Percentiles rank a stretch among this genome's conserved stretches.
These are phyloP conservation scores for Parazoanthus darwini DNA, from an alignment of 92 coral and sea anemone species.

Conservation along the genomic window DNA sequence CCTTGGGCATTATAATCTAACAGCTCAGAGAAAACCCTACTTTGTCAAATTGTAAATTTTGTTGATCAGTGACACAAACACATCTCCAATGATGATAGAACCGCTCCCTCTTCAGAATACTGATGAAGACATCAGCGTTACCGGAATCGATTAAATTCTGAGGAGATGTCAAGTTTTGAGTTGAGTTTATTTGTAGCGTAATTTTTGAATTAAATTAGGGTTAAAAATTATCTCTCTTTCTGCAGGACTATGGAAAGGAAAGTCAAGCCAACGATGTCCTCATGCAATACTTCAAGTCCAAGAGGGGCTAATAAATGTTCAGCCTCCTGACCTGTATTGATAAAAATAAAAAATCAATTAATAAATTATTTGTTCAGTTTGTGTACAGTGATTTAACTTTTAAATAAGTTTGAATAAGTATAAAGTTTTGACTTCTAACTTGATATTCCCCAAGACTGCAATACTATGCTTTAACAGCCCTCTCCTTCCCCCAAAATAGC, in stretches of 20 bases:
- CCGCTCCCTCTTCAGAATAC: conserved; percentile 91
- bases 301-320: conserved; percentile 68
- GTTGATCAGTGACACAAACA: neutral
- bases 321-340: conserved; percentile 25
- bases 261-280: conserved; percentile 95
- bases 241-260: conserved; percentile 94
- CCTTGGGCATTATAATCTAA: too few species aligned
- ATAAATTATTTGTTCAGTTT: conserved; percentile 5
- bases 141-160: conserved; percentile 91
- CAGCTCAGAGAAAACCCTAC: too few species aligned
- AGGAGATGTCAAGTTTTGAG: conserved; percentile 60
- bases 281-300: conserved; percentile 96
- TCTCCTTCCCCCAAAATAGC: too few species aligned
- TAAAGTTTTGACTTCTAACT: too few species aligned
- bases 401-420: neutral
- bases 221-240: neutral
- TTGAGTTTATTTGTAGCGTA: neutral
- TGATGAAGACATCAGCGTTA: conserved; percentile 77
- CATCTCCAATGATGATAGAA: conserved; percentile 89
- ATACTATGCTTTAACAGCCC: too few species aligned
- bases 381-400: neutral
- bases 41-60: too few species aligned
- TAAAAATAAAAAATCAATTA: conserved; percentile 41
- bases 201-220: neutral
- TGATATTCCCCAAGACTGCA: too few species aligned